A percentile compares a stretch with the other conserved stretches of the same genome.
phyloP scores from a whole-genome alignment of 2,797 vertebrate species.

The Hydrocynus forskahlii region DNA sequence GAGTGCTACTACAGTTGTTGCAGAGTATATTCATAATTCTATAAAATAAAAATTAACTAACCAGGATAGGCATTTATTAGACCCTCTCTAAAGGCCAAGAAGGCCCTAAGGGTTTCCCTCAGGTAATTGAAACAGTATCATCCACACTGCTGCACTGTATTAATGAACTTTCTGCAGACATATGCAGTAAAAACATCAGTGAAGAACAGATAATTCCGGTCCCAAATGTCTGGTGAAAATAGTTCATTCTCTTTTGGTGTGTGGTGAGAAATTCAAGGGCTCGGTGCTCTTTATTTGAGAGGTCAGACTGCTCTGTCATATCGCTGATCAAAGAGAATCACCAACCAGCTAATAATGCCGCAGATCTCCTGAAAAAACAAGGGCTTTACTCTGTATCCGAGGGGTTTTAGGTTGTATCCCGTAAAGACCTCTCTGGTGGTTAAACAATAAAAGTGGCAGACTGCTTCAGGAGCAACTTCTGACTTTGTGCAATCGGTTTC shows the following conservation, averaged over 20 bases:
- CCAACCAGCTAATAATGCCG: not conserved
- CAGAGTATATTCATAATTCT: too few relatives aligned
- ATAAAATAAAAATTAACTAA: too few relatives aligned
- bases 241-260: not conserved
- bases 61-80: too few relatives aligned
- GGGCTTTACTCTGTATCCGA: not conserved
- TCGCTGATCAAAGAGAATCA: not conserved
- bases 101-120: not conserved
- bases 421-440: constrained; percentile 2
- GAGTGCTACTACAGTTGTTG: too few relatives aligned
- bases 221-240: not conserved
- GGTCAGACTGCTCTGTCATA: not conserved
- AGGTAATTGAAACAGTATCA: not conserved
- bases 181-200: not conserved
- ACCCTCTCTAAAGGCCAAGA: too few relatives aligned
- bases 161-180: not conserved
- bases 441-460: not conserved
- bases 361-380: not conserved
- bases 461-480: not conserved
- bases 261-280: not conserved
- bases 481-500: not conserved
- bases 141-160: not conserved
- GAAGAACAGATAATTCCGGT: not conserved
- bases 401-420: not conserved
- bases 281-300: not conserved